Evolutionary conservation across 2,113 vertebrate species (phyloP).

Genomic region (Microtus oregoni): DNA sequence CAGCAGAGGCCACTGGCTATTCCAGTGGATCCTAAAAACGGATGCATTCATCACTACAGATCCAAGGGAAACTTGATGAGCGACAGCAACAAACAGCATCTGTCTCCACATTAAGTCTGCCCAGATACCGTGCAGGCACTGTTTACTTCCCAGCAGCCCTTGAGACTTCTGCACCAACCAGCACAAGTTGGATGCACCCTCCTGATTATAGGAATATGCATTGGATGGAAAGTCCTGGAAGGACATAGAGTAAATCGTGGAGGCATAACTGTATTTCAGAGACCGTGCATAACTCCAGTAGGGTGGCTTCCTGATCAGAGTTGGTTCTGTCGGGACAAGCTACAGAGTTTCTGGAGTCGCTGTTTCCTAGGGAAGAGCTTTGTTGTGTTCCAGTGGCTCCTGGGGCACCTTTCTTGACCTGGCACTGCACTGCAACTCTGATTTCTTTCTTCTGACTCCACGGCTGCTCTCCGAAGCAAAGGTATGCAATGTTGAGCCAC

Average conservation of each 20-base stretch:
- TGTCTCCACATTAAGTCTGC: slow-evolving; percentile 51
- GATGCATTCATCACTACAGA: slow-evolving; percentile 54
- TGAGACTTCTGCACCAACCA: background rate
- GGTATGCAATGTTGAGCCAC: background rate
- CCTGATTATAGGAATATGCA: background rate
- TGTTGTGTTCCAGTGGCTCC: background rate
- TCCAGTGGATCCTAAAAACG: slow-evolving; percentile 66
- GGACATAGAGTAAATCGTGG: background rate
- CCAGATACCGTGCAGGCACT: slow-evolving; percentile 15
- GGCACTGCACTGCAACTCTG: background rate
- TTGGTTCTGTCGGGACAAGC: background rate
- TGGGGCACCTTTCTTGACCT: background rate
- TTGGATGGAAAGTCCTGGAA: background rate
- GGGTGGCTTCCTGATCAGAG: background rate
- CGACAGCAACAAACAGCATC: slow-evolving; percentile 47
- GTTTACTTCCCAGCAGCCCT: slow-evolving; percentile 44
- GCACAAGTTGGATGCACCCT: background rate
- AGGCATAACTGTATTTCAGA: background rate
- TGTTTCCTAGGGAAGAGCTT: background rate
- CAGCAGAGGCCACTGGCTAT: slow-evolving; percentile 67
- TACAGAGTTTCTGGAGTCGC: background rate
- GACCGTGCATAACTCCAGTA: background rate
- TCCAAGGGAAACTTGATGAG: slow-evolving; percentile 56
- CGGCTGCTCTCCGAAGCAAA: background rate
- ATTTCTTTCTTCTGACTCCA: background rate